A percentile compares a stretch with the other conserved stretches of the same genome.
phyloP scores from a whole-genome alignment of 2,888 invertebrate genomes.

The Cryptus armator region DNA sequence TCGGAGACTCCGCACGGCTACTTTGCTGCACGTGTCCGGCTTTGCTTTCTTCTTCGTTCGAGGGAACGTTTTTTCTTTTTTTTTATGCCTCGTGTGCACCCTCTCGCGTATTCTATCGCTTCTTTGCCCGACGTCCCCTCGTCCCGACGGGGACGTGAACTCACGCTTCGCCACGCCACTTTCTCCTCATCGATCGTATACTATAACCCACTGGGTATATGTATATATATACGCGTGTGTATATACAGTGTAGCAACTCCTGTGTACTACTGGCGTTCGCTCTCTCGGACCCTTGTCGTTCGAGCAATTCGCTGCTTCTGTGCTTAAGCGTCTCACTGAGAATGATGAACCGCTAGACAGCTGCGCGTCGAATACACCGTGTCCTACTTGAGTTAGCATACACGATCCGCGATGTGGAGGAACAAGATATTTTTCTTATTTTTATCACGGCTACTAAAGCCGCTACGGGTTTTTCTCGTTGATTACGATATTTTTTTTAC shows the following conservation, averaged over 20 bases:
- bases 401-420: slow-evolving; percentile 2
- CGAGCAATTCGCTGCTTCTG: slow-evolving; percentile 43
- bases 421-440: slow-evolving; percentile 3
- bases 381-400: slow-evolving; percentile 31
- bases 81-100: slow-evolving; percentile 44
- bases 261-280: slow-evolving; percentile 30
- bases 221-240: slow-evolving; percentile 2
- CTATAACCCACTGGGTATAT: slow-evolving; percentile 23
- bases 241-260: slow-evolving; percentile 3
- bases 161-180: slow-evolving; percentile 67
- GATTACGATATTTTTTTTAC: not conserved
- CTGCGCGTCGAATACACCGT: slow-evolving; percentile 29
- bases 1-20: slow-evolving; percentile 37
- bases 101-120: slow-evolving; percentile 51
- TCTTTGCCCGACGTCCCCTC: slow-evolving; percentile 53
- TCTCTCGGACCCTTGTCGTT: slow-evolving; percentile 40
- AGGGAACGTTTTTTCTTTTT: slow-evolving; percentile 46
- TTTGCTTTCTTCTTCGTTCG: slow-evolving; percentile 52
- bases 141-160: slow-evolving; percentile 62
- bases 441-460: not conserved
- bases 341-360: slow-evolving; percentile 27
- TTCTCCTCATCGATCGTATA: slow-evolving; percentile 66
- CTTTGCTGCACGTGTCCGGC: slow-evolving; percentile 47
- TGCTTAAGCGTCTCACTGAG: slow-evolving; percentile 32
- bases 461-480: not conserved